Evolutionary conservation across 2,113 vertebrate species (phyloP), one percentile per base, ranked within the genome.

Genomic region (Cyanoderma ruficeps): DNA sequence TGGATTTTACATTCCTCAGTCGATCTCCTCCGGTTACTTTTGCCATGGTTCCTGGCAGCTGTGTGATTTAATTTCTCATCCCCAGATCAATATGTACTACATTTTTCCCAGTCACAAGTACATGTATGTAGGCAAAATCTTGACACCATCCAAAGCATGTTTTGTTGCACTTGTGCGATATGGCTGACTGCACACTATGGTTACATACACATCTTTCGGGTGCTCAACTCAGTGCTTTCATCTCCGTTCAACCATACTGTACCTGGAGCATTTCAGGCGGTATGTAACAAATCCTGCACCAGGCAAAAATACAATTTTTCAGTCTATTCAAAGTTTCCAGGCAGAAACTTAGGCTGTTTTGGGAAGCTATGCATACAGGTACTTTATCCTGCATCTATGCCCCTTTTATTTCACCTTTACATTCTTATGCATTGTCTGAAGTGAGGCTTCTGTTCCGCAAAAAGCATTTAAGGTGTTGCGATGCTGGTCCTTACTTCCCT

Each of bases 251-350:
- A 17, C 27, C 13, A 7, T 25, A 24, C 42, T 9, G 10, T 8
- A 56, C 28, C 4, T 6, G 1, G 3, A 14, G 5, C 6, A 17
- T 37, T 50, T 46, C 9, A 31, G 16, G 15, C 0, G 0, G 9
- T 15, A 42, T 2, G 33, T 13, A 63, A 55, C 13, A 53, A 69
- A 50, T 6, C 9, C 27, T 12, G 27, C n/a, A 46, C 6, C 16
- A 21, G 23, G 28, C 8, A 57, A 68, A 86, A 39, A 0, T 0
- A 22, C 1, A 0, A 46, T 31, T 33, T 46, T 81, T 67, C 44
- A 50, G 28, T 19, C 10, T 17, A 21, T 19, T 28, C 21, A 4
- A 53, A 55, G 33, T 6, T 68, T 94, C 39, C 52, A 67, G 5
- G 6, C 8, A 59, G 70, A 63, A 59, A n/a, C 47, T 18, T 5